Conservation (phyloP, 2,113 vertebrate species). For the Solea senegalensis region DNA sequence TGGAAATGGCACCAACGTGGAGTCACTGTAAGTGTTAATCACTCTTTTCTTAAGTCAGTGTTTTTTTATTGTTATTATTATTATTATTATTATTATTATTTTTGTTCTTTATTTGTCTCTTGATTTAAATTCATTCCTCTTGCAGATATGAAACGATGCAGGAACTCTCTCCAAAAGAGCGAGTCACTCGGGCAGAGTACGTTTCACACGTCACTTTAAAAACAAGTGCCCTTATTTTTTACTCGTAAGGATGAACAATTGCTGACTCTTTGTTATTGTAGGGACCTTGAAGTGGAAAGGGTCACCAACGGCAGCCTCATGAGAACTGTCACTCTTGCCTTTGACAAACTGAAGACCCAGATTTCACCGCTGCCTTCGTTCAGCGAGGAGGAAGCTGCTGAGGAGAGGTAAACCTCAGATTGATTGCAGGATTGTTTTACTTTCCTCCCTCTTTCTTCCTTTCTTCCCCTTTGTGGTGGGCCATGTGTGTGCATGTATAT, state of each 20-base stretch:
- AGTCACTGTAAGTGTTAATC: conserved; percentile 63
- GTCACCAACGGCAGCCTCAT: conserved; percentile 6
- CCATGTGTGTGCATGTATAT: neutral
- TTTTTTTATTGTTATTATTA: neutral
- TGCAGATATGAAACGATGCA: conserved; percentile 59
- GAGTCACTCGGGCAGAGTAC: conserved; percentile 12
- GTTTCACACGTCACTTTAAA: conserved; percentile 23
- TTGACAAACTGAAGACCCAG: conserved; percentile 31
- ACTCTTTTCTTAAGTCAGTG: neutral
- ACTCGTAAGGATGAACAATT: neutral
- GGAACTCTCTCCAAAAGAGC: rapidly evolving
- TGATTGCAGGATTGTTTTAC: neutral
- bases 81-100: neutral
- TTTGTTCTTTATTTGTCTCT: neutral
- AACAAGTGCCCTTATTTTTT: neutral
- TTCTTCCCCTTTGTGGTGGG: neutral
- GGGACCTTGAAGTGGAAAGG: conserved; percentile 35
- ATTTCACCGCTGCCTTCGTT: neutral
- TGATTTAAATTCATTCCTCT: neutral
- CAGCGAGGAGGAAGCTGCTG: conserved; percentile 5
- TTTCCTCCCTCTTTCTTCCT: neutral
- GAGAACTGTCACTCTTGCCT: conserved; percentile 28
- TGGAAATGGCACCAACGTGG: neutral
- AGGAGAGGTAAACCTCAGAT: conserved; percentile 45
- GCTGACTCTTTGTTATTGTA: neutral